Base-by-base conservation (phyloP, 1,140 invertebrate species). In the Trichomalopsis sarcophagae region DNA sequence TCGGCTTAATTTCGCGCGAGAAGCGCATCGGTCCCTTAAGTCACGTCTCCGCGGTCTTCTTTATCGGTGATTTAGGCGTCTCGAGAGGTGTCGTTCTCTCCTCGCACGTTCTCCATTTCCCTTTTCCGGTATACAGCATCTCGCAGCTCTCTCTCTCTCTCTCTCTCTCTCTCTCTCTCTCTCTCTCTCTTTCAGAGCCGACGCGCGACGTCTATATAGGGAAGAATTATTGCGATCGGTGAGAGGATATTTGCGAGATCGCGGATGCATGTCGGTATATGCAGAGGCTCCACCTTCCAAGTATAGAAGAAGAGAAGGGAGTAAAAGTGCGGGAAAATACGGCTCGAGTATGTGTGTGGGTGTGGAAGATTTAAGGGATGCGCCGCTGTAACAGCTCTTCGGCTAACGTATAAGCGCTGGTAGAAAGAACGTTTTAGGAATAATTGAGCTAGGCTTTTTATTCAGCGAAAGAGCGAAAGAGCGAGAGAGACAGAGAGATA, bases 171-270 rank as follows among this genome's bases (percentile, higher is more conserved):
- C 27, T 27, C 27, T 27, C 27, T 27, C 27, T 27, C 27, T 27
- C 27, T 27, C 27, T 27, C 27, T 27, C 27, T 27, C 27, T 27
- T 4, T 36, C 21, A 10, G 2, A 9, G 17, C 62, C 27, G 40
- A 9, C 14, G 27, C 14, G 27, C 55, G 55, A 62, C 55, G 55
- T 62, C 55, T 62, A n/a, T 62, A 62, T 62, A 74, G 77, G 73
- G 50, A 83, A 83, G 82, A 83, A n/a, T 83, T 77, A 83, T 83
- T 62, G 50, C 21, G 17, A 83, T 83, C 55, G 50, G n/a, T 21
- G 44, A 36, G 79, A 27, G 44, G 10, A 81, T 73, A 21, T 40
- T 73, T 62, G 40, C 55, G 55, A 62, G 55, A 62, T 62, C 55
- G 55, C 55, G 55, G 55, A 62, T 62, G 55, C 55, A 62, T 62